Conservation (phyloP, 35 echinoderm and acorn worm species). For the Apostichopus japonicus region DNA sequence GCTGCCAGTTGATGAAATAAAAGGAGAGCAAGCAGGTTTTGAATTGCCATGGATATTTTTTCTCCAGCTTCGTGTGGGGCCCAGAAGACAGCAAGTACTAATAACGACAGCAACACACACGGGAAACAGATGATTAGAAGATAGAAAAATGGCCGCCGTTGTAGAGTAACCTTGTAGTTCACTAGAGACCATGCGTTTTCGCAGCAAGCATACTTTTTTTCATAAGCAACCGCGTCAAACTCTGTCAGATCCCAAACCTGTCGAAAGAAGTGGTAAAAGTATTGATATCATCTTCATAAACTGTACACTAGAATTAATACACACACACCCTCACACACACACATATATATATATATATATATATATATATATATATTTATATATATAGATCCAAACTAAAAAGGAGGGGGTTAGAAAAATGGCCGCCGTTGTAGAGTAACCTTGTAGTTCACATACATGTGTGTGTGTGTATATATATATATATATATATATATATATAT, state of each 20-base stretch:
- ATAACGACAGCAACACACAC: constrained; percentile 60
- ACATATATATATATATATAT: too few relatives aligned
- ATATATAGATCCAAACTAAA: too few relatives aligned
- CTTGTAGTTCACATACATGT: too few relatives aligned
- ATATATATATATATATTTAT: too few relatives aligned
- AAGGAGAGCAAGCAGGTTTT: constrained; percentile 77
- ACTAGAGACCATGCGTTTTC: constrained; percentile 54
- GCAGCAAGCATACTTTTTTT: constrained; percentile 47
- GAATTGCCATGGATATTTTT: constrained; percentile 84
- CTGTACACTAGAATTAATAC: too few relatives aligned
- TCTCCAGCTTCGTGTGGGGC: constrained; percentile 79
- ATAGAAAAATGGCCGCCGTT: constrained; percentile 70
- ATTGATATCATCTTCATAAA: background rate
- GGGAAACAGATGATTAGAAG: constrained; percentile 71
- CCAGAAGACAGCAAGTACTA: constrained; percentile 62
- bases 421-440: too few relatives aligned
- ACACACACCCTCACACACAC: too few relatives aligned
- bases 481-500: too few relatives aligned
- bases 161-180: constrained; percentile 61
- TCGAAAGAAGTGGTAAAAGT: background rate
- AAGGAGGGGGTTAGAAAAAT: too few relatives aligned
- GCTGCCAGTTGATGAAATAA: constrained; percentile 88
- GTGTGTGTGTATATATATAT: too few relatives aligned
- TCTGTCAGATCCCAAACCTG: constrained; percentile 49
- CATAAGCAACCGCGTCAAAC: constrained; percentile 1